Evolutionary conservation across 2,888 invertebrate genomes (phyloP).

Genomic region (Drosophila lacicola): DNA sequence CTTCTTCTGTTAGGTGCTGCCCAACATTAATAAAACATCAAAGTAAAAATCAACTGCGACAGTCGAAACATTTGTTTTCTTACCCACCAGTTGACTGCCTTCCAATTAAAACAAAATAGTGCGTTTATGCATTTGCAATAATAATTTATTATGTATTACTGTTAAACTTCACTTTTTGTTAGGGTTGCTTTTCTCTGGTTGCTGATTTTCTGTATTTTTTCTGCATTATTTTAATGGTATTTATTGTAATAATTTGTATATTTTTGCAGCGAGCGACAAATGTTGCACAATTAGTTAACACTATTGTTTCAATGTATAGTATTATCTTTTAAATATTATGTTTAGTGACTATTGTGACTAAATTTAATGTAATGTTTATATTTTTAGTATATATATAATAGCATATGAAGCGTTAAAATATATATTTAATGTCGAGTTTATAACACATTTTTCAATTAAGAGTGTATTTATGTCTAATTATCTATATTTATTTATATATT

Average conservation of each 20-base stretch:
- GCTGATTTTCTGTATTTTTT: constrained; percentile 24
- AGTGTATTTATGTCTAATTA: constrained; percentile 32
- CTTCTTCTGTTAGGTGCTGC: too few relatives aligned
- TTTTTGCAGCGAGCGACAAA: constrained; percentile 62
- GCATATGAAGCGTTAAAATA: constrained; percentile 78
- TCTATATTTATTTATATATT: constrained; percentile 42
- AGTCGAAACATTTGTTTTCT: background rate
- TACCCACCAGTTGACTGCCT: background rate
- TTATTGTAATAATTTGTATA: constrained; percentile 67
- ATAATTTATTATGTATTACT: constrained; percentile 76
- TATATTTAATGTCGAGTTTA: constrained; percentile 64
- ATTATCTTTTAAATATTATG: constrained; percentile 39
- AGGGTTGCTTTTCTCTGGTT: constrained; percentile 43
- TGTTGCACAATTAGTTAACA: constrained; percentile 53
- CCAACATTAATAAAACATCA: too few relatives aligned
- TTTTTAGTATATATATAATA: constrained; percentile 61
- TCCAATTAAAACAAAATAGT: constrained; percentile 43
- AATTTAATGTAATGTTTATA: constrained; percentile 63
- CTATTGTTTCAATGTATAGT: constrained; percentile 28
- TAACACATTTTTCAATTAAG: constrained; percentile 66
- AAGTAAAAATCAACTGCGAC: background rate
- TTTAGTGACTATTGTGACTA: constrained; percentile 76
- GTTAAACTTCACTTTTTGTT: constrained; percentile 65
- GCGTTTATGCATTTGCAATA: constrained; percentile 69
- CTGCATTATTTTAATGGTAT: constrained; percentile 64